Evolutionary conservation across 2,113 vertebrate species (phyloP).

Genomic region (Cochlearius cochlearius): DNA sequence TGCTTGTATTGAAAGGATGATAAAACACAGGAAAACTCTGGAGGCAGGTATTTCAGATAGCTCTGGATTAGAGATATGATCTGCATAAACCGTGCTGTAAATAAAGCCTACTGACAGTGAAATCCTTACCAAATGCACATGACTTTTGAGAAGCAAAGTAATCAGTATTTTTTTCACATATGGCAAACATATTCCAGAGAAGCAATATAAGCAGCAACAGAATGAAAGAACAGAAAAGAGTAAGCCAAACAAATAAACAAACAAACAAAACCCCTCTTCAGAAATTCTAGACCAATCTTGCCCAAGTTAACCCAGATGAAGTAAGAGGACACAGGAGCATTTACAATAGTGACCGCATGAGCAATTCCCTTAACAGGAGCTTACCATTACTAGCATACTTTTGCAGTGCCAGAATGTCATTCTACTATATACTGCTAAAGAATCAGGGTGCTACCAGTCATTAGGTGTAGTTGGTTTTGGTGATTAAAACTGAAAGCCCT

Average conservation of each 20-base stretch:
- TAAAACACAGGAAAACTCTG: neutral
- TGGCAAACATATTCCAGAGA: slow-evolving; percentile 62
- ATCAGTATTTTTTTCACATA: slow-evolving; percentile 32
- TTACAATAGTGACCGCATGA: neutral
- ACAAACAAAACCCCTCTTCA: neutral
- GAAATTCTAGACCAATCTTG: slow-evolving; percentile 30
- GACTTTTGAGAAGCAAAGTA: slow-evolving; percentile 25
- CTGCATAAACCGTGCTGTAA: neutral
- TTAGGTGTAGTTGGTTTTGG: neutral
- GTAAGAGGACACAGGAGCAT: neutral
- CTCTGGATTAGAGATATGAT: neutral
- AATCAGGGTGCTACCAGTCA: neutral
- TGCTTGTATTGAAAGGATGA: neutral
- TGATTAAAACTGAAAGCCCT: neutral
- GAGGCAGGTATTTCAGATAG: slow-evolving; percentile 3
- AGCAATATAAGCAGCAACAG: slow-evolving; percentile 34
- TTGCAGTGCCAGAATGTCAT: neutral
- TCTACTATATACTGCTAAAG: neutral
- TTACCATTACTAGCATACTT: neutral
- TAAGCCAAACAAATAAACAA: neutral
- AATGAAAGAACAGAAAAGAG: neutral
- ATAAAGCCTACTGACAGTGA: slow-evolving; percentile 24
- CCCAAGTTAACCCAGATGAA: neutral
- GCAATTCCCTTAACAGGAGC: neutral
- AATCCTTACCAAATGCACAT: neutral